Conservation (phyloP, 2,888 invertebrate genomes). For the Flexamia atlantica region DNA sequence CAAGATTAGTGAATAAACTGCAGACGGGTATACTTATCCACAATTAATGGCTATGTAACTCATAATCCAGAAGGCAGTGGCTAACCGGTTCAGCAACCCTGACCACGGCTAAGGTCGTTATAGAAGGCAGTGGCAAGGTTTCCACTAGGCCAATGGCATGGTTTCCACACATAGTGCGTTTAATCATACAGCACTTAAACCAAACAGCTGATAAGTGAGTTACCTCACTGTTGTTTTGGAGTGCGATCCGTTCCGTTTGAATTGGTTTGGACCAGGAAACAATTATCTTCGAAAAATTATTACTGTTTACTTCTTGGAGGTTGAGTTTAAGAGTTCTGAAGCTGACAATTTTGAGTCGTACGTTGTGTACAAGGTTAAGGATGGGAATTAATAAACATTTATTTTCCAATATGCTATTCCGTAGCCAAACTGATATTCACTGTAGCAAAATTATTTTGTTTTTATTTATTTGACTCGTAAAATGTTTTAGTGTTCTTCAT, state of each 20-base stretch:
- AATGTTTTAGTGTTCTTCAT: too few species aligned
- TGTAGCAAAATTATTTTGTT: too few species aligned
- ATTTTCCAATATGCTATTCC: too few species aligned
- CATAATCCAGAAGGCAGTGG: constrained; percentile 21
- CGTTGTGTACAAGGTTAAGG: too few species aligned
- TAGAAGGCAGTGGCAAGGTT: constrained; percentile 26
- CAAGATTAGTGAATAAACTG: too few species aligned
- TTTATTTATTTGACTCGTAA: too few species aligned
- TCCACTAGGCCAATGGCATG: constrained; percentile 23
- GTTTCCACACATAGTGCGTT: not conserved
- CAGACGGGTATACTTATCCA: too few species aligned
- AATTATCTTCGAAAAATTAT: not conserved
- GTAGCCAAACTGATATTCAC: too few species aligned
- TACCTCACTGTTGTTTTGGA: not conserved
- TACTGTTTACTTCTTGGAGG: too few species aligned
- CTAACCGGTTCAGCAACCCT: not conserved
- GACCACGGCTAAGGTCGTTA: constrained; percentile 31
- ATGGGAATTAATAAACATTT: too few species aligned
- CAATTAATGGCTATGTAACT: not conserved
- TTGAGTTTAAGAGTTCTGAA: too few species aligned
- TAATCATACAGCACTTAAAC: not conserved
- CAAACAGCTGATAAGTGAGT: constrained; percentile 28
- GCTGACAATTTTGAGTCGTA: too few species aligned
- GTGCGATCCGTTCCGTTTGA: not conserved
- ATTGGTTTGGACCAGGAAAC: not conserved